These are phyloP conservation scores for Gambelia wislizenii DNA, from an alignment of 2,797 vertebrate genomes.

Conservation along the genomic window DNA sequence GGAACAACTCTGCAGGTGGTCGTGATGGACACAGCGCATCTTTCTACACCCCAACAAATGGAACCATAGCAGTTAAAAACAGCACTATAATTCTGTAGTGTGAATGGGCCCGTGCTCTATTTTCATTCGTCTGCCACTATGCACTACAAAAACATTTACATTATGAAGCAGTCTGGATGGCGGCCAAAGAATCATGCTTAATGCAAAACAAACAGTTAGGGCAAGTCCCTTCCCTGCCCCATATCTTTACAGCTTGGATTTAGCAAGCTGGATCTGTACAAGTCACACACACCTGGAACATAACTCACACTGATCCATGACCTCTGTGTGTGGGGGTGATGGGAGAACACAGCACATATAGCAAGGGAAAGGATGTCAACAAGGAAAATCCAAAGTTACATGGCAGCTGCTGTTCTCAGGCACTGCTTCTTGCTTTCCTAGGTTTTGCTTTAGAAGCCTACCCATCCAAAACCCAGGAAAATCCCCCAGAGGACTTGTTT, in stretches of 20 bases:
- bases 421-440: not conserved
- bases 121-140: not conserved
- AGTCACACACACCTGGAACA: not conserved
- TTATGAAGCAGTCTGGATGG: not conserved
- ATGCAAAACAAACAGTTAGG: conserved; percentile 9
- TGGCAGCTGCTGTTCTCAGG: too few relatives aligned
- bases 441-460: not conserved
- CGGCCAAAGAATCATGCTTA: not conserved
- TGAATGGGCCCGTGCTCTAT: not conserved
- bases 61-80: too few relatives aligned
- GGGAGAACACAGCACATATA: too few relatives aligned
- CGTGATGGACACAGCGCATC: too few relatives aligned
- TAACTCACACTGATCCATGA: not conserved
- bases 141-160: not conserved
- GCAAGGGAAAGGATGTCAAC: not conserved
- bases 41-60: too few relatives aligned
- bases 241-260: not conserved
- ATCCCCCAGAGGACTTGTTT: not conserved
- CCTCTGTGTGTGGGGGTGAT: too few relatives aligned
- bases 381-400: not conserved
- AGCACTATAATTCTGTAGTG: too few relatives aligned
- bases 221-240: not conserved
- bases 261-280: not conserved
- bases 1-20: too few relatives aligned
- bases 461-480: not conserved